Conservation (phyloP, 2,888 invertebrate genomes). For the Amiota mariae region DNA sequence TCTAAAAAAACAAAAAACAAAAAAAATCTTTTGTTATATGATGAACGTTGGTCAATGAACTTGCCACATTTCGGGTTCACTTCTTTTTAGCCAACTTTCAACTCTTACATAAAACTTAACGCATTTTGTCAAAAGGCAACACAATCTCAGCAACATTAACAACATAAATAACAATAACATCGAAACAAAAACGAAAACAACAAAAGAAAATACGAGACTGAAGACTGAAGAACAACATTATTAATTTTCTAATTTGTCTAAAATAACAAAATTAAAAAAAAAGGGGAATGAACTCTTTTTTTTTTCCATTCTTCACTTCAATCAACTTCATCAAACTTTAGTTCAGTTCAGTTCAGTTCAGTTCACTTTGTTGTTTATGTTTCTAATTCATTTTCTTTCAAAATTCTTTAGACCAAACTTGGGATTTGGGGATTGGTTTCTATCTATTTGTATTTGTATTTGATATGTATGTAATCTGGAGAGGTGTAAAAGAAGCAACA, state of each 20-base stretch:
- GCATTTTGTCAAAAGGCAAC: conserved; percentile 41
- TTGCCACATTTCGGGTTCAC: conserved; percentile 28
- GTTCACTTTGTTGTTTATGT: background rate
- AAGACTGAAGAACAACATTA: conserved; percentile 35
- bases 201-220: background rate
- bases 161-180: background rate
- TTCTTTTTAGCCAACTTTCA: conserved; percentile 22
- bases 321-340: too few species aligned
- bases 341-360: too few species aligned
- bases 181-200: conserved; percentile 21
- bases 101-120: conserved; percentile 37
- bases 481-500: conserved; percentile 22
- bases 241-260: conserved; percentile 65
- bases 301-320: background rate
- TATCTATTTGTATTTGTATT: conserved; percentile 15
- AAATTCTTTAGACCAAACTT: conserved; percentile 37
- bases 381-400: conserved; percentile 19
- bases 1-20: conserved; percentile 34
- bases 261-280: conserved; percentile 8
- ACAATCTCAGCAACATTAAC: too few species aligned
- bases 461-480: conserved; percentile 34
- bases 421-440: conserved; percentile 53
- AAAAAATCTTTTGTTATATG: conserved; percentile 42
- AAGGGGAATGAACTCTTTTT: conserved; percentile 62
- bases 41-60: conserved; percentile 59